Percentiles rank a stretch among this genome's conserved stretches.
Conservation (phyloP, 2,888 invertebrate species). For the Eupithecia abbreviata region DNA sequence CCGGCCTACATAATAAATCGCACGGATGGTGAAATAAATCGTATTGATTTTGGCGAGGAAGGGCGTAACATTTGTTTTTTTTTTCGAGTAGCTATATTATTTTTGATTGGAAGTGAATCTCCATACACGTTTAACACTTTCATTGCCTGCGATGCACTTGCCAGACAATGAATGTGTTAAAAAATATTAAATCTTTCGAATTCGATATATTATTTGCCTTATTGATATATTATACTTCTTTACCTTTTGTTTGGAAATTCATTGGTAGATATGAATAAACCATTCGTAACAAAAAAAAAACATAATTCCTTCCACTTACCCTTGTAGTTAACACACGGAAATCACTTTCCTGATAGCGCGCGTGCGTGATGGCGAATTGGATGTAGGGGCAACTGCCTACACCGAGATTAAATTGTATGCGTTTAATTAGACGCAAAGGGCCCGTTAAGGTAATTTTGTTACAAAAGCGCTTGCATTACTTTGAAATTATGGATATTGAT, state of each 20-base stretch:
- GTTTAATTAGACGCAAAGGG: constrained; percentile 35
- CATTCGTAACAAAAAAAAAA: background rate
- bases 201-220: no score
- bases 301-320: constrained; percentile 20
- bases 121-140: no score
- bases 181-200: no score
- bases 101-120: no score
- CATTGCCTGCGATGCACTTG: no score
- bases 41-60: constrained; percentile 25
- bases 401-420: constrained; percentile 36
- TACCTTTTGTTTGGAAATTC: no score
- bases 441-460: constrained; percentile 15
- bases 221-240: no score
- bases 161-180: no score
- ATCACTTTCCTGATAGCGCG: constrained; percentile 67
- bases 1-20: constrained; percentile 45
- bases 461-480: constrained; percentile 1
- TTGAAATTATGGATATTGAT: background rate
- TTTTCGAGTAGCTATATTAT: background rate
- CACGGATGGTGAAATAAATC: constrained; percentile 41
- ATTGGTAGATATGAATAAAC: no score
- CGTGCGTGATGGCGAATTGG: constrained; percentile 45
- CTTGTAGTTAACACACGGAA: constrained; percentile 63
- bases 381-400: constrained; percentile 35
- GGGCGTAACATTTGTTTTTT: background rate